phyloP scores from a whole-genome alignment of 2,113 vertebrate genomes.

The Actinemys pallida region DNA sequence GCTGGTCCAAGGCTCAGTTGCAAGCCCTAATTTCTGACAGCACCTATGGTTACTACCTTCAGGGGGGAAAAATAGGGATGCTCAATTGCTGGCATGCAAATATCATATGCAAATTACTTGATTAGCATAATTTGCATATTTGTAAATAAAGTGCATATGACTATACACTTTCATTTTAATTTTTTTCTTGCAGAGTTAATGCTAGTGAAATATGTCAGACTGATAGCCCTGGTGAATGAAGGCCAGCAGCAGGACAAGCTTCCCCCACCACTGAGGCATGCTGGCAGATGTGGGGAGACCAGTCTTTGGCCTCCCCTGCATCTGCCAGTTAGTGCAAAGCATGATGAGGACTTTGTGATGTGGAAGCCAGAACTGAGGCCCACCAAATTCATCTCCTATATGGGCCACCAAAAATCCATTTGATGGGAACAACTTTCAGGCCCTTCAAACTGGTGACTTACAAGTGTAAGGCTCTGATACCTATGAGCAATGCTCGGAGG shows the following conservation, averaged over 20 bases:
- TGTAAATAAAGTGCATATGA: conserved; percentile 53
- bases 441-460: neutral
- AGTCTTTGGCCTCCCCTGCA: neutral
- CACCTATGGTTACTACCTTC: too few relatives aligned
- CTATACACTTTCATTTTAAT: conserved; percentile 40
- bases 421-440: neutral
- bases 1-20: too few relatives aligned
- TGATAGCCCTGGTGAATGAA: conserved; percentile 41
- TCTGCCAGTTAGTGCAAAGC: neutral
- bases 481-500: neutral
- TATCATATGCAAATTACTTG: conserved; percentile 56
- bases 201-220: conserved; percentile 36
- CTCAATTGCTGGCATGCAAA: conserved; percentile 43
- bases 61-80: conserved; percentile 16
- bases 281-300: neutral
- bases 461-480: neutral
- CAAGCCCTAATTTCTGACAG: too few relatives aligned
- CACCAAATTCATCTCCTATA: neutral
- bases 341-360: rapidly evolving
- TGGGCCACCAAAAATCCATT: neutral
- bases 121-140: too few relatives aligned
- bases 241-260: neutral
- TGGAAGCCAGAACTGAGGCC: neutral
- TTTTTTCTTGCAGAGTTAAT: conserved; percentile 53
- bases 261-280: neutral